Conservation (phyloP, 2,797 vertebrate species). For the Etheostoma perlongum region DNA sequence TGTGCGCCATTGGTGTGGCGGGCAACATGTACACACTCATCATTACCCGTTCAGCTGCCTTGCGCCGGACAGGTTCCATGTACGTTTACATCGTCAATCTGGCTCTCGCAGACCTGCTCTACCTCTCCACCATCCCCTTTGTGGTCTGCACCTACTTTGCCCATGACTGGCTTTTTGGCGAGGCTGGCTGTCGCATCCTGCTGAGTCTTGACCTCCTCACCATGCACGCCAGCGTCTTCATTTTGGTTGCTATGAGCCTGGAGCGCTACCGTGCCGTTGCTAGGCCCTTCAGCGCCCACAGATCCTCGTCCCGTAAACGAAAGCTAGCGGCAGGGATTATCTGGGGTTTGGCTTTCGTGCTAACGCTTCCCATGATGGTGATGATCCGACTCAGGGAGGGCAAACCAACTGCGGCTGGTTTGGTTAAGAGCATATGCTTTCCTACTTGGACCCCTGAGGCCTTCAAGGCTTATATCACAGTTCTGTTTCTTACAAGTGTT, state of each 20-base stretch:
- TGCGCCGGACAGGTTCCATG: slow-evolving; percentile 85
- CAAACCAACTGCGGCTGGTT: slow-evolving; percentile 50
- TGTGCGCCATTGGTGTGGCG: slow-evolving; percentile 84
- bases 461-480: slow-evolving; percentile 85
- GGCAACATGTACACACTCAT: slow-evolving; percentile 89
- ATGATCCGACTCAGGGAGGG: slow-evolving; percentile 87
- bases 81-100: slow-evolving; percentile 88
- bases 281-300: slow-evolving; percentile 80
- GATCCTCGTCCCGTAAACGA: slow-evolving; percentile 61
- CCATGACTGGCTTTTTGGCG: slow-evolving; percentile 90
- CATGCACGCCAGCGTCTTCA: slow-evolving; percentile 91
- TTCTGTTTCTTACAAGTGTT: slow-evolving; percentile 86
- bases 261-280: slow-evolving; percentile 90
- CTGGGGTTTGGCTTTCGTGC: slow-evolving; percentile 83
- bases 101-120: slow-evolving; percentile 90
- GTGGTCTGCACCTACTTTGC: slow-evolving; percentile 91
- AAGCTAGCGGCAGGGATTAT: slow-evolving; percentile 71
- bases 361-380: slow-evolving; percentile 89
- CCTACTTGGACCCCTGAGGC: slow-evolving; percentile 87
- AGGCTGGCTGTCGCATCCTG: slow-evolving; percentile 88
- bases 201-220: slow-evolving; percentile 92
- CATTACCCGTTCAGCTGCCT: slow-evolving; percentile 83
- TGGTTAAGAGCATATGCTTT: slow-evolving; percentile 86
- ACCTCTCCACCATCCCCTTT: slow-evolving; percentile 92
- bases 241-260: slow-evolving; percentile 88